Percentiles rank a stretch among this genome's conserved stretches.
phyloP scores from a whole-genome alignment of 2,113 vertebrate genomes.

The Cavia porcellus region DNA sequence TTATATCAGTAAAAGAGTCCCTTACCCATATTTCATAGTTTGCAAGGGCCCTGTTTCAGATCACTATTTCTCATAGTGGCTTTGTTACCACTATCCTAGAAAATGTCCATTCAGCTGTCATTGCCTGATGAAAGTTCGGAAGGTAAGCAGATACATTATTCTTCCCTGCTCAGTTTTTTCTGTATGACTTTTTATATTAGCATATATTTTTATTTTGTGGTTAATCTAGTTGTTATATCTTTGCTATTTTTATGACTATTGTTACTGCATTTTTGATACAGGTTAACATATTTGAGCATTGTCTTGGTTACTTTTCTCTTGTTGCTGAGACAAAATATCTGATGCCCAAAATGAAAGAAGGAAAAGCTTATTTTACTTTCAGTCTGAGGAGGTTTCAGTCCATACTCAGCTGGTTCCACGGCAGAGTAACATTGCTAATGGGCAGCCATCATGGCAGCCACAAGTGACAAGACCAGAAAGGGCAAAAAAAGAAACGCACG shows the following conservation, averaged over 20 bases:
- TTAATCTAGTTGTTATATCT: not conserved
- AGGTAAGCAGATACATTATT: not conserved
- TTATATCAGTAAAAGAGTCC: not conserved
- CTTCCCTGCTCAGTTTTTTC: not conserved
- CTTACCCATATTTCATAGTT: not conserved
- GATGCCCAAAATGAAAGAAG: too few species aligned
- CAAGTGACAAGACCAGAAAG: too few species aligned
- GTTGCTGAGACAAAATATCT: too few species aligned
- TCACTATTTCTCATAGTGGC: not conserved
- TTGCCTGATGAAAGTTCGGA: not conserved
- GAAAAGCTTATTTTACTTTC: too few species aligned
- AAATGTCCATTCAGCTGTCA: not conserved
- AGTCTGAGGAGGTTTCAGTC: too few species aligned
- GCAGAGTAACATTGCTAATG: too few species aligned
- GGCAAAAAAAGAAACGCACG: too few species aligned
- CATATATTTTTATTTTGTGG: not conserved
- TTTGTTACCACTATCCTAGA: not conserved
- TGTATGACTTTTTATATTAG: not conserved
- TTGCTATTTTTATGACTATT: not conserved
- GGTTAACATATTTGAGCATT: not conserved
- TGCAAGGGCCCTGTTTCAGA: not conserved
- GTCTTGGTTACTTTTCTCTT: too few species aligned
- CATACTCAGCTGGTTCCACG: too few species aligned
- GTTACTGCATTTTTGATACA: not conserved
- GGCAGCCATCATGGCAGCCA: too few species aligned